Base-by-base conservation (phyloP, 2,797 vertebrate species). In the Tympanoctomys barrerae region DNA sequence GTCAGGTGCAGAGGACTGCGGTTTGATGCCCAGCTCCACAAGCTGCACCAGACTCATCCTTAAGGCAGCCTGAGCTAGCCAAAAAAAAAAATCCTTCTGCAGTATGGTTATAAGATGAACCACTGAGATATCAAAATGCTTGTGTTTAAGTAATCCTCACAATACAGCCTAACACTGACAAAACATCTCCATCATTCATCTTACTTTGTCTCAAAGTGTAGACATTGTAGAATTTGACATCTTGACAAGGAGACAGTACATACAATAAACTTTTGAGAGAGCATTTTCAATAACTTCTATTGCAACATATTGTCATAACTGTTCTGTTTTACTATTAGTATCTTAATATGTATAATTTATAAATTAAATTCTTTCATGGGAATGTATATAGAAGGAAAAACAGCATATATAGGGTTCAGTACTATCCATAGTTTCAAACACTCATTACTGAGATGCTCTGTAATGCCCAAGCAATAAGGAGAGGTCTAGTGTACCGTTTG, bases 321-420 rank as follows among this genome's bases (percentile, higher is more conserved):
- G 62, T 73, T 61, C 31, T 85, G 12, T 79, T 54, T 87, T 94
- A 94, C 75, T 89, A 49, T 73, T 68, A 68, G 59, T 59, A 31
- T 77, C 61, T 94, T 84, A 84, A 2, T 59, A 33, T 68, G 24
- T 12, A 78, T 46, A 84, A 84, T 31, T 89, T 84, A 24, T 28
- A 78, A 78, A 89, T 84, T 84, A 94, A 46, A 77, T 8, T 78
- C 52, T 82, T 54, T 64, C 39, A 49, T 59, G 57, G 28, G 49
- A 49, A 64, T 78, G 7, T 46, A 59, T 66, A 11, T 59, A 31
- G 66, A 84, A 49, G n/a, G 89, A 73, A 39, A 36, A 64, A 42
- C 9, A 22, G 31, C 70, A 77, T 57, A 94, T 19, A 33, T 26
- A 68, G 87, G 11, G 12, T 83, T 78, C 49, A 78, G n/a, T 42